phyloP scores from a whole-genome alignment of 2,113 vertebrate species.

The Azemiops feae region DNA sequence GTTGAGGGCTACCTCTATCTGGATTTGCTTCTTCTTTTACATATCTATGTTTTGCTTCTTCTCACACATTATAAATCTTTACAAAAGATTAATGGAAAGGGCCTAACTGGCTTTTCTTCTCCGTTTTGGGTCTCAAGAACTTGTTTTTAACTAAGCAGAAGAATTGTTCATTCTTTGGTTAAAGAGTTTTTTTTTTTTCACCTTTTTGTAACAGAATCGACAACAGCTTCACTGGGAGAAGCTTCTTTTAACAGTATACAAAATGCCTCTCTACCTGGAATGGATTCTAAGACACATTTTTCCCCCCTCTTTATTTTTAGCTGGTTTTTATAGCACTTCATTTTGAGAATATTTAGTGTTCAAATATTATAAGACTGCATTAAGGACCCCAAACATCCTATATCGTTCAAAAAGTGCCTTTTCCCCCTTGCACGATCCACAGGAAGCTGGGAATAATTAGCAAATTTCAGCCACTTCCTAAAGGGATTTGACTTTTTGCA shows the following conservation, averaged over 20 bases:
- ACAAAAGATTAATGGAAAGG: neutral
- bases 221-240: neutral
- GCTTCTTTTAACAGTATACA: neutral
- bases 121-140: neutral
- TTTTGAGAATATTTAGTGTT: neutral
- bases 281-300: neutral
- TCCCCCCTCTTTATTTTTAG: neutral
- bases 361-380: neutral
- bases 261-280: neutral
- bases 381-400: neutral
- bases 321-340: neutral
- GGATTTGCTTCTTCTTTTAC: neutral
- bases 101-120: neutral
- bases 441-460: neutral
- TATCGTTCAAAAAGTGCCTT: neutral
- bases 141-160: neutral
- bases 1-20: neutral
- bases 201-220: neutral
- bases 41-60: neutral
- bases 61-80: neutral
- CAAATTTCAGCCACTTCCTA: neutral
- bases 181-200: neutral
- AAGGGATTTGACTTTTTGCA: neutral
- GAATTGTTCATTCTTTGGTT: neutral
- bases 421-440: neutral